These are phyloP conservation scores for Staurois parvus DNA, from an alignment of 2,797 vertebrate genomes.

Conservation along the genomic window DNA sequence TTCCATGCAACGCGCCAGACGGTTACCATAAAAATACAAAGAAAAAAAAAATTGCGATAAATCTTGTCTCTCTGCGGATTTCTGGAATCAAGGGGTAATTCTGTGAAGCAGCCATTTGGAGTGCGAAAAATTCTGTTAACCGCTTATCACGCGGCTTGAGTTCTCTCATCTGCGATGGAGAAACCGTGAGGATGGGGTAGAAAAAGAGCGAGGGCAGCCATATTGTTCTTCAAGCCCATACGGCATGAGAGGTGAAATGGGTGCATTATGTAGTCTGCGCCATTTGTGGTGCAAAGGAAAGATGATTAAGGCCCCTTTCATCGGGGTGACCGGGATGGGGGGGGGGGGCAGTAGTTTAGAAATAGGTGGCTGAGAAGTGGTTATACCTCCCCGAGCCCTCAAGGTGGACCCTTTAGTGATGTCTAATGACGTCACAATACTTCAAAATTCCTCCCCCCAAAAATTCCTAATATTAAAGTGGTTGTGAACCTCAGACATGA, in stretches of 20 bases:
- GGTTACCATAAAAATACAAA: conserved; percentile 11
- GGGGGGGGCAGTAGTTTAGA: too few species aligned
- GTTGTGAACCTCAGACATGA: too few species aligned
- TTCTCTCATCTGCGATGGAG: neutral
- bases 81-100: neutral
- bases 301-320: too few species aligned
- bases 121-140: neutral
- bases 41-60: neutral
- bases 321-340: too few species aligned
- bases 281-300: too few species aligned
- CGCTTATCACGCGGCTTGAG: neutral
- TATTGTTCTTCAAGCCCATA: neutral
- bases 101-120: neutral
- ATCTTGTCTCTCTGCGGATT: neutral
- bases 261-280: neutral
- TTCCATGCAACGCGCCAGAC: neutral
- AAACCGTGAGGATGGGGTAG: neutral
- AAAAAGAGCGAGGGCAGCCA: neutral
- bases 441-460: too few species aligned
- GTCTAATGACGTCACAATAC: too few species aligned
- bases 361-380: too few species aligned
- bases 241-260: too few species aligned
- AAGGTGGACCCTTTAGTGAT: too few species aligned
- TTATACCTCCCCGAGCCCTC: too few species aligned
- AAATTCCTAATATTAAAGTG: too few species aligned